Percentiles rank a stretch among this genome's conserved stretches.
Conservation (phyloP, 2,888 invertebrate genomes). For the Nineta flava region DNA sequence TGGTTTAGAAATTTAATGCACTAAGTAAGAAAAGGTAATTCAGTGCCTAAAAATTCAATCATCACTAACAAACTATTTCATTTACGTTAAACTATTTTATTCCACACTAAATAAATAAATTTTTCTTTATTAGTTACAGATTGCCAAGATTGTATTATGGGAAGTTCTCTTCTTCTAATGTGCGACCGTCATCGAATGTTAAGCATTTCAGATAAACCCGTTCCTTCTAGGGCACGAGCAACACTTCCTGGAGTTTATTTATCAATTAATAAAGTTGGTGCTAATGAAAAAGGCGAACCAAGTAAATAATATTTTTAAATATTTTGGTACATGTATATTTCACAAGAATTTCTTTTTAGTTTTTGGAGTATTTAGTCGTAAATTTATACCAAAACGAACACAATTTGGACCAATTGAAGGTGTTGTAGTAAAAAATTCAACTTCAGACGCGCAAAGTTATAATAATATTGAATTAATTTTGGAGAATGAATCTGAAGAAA, state of each 20-base stretch:
- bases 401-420: slow-evolving; percentile 73
- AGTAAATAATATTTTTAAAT: slow-evolving; percentile 7
- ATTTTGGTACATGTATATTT: too few species aligned
- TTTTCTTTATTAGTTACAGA: not conserved
- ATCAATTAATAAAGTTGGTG: slow-evolving; percentile 31
- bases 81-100: too few species aligned
- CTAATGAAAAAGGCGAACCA: slow-evolving; percentile 17
- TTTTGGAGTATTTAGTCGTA: slow-evolving; percentile 50
- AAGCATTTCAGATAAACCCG: slow-evolving; percentile 41
- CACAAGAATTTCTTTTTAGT: slow-evolving; percentile 17
- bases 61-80: too few species aligned
- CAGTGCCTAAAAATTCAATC: too few species aligned
- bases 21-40: too few species aligned
- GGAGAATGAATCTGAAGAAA: slow-evolving; percentile 30
- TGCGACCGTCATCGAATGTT: slow-evolving; percentile 2
- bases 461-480: slow-evolving; percentile 30
- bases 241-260: slow-evolving; percentile 54
- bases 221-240: slow-evolving; percentile 60
- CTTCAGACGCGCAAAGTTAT: slow-evolving; percentile 10
- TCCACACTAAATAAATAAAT: not conserved
- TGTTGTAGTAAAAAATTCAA: slow-evolving; percentile 26
- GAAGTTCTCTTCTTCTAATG: not conserved
- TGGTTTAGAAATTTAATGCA: too few species aligned
- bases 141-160: slow-evolving; percentile 4
- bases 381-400: slow-evolving; percentile 47